Percentiles rank a stretch among this genome's conserved stretches.
Evolutionary conservation across 2,888 invertebrate genomes (phyloP).

Genomic region (Gisinianus flammeolus): DNA sequence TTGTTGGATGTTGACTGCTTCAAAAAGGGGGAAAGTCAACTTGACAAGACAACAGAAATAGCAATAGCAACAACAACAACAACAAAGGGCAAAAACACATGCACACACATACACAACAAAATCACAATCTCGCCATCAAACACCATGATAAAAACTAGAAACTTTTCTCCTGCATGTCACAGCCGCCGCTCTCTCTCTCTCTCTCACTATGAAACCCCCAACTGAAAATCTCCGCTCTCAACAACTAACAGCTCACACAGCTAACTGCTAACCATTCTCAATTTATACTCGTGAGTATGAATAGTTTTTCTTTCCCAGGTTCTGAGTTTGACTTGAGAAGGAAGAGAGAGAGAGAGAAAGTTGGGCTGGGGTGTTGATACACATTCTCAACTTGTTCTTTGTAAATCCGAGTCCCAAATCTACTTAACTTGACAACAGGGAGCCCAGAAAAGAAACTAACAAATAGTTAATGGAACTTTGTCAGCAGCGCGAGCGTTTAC

Average conservation of each 20-base stretch:
- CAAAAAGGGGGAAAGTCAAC: too few species aligned
- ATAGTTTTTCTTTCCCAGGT: too few species aligned
- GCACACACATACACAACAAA: background rate
- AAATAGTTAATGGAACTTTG: background rate
- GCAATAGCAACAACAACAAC: background rate
- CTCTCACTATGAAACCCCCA: background rate
- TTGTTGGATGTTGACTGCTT: too few species aligned
- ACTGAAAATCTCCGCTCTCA: too few species aligned
- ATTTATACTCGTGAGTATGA: too few species aligned
- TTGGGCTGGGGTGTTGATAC: background rate
- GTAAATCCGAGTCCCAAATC: background rate
- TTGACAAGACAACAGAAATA: too few species aligned
- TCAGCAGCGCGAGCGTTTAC: too few species aligned
- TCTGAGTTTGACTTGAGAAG: too few species aligned
- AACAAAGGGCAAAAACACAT: background rate
- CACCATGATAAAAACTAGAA: background rate
- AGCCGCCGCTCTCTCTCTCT: background rate
- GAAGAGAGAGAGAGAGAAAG: too few species aligned
- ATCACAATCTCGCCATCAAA: too few species aligned
- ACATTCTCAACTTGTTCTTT: background rate
- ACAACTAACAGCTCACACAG: too few species aligned
- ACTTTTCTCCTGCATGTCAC: background rate
- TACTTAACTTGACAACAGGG: background rate
- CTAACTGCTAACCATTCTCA: too few species aligned
- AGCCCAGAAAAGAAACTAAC: background rate